Evolutionary conservation across 64 coral and sea anemone genomes (phyloP).

Genomic region (Porites lutea): DNA sequence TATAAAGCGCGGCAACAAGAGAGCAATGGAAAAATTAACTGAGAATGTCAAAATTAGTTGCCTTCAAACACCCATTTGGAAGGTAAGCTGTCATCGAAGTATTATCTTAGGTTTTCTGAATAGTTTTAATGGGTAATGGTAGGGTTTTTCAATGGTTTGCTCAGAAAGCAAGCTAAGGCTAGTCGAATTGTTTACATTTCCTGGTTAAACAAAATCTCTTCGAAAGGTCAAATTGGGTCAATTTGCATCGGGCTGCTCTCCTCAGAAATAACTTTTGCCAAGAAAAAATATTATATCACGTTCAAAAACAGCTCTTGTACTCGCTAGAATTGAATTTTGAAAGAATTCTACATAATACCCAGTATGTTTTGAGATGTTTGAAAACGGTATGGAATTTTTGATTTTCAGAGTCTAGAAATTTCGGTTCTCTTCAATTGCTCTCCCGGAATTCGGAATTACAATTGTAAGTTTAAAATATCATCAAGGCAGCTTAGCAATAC

Average conservation of each 20-base stretch:
- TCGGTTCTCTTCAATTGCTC: constrained; percentile 6
- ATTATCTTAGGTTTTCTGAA: constrained; percentile 29
- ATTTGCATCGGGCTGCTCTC: constrained; percentile 25
- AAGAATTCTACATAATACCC: constrained; percentile 33
- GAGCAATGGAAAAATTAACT: background rate
- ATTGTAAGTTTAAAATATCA: constrained; percentile 13
- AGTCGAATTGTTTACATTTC: constrained; percentile 25
- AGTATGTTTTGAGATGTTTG: constrained; percentile 35
- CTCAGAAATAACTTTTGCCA: constrained; percentile 29
- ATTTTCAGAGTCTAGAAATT: constrained; percentile 40
- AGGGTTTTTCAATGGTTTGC: constrained; percentile 39
- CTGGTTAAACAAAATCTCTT: constrained; percentile 40
- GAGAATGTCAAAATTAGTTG: background rate
- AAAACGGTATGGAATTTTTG: constrained; percentile 28
- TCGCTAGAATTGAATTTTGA: constrained; percentile 30
- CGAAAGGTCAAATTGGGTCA: constrained; percentile 41
- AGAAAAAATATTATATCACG: constrained; percentile 16
- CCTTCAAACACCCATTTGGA: constrained; percentile 29
- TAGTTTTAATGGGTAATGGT: constrained; percentile 19
- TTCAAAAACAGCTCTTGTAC: constrained; percentile 31
- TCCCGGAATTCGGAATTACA: too few relatives aligned
- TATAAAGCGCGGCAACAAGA: constrained; percentile 18
- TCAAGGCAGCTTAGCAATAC: constrained; percentile 20
- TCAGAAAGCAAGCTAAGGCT: constrained; percentile 29
- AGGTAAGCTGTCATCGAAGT: constrained; percentile 32